Base-by-base conservation (phyloP, 2,888 invertebrate genomes). In the Branchinecta sandiegonensis region DNA sequence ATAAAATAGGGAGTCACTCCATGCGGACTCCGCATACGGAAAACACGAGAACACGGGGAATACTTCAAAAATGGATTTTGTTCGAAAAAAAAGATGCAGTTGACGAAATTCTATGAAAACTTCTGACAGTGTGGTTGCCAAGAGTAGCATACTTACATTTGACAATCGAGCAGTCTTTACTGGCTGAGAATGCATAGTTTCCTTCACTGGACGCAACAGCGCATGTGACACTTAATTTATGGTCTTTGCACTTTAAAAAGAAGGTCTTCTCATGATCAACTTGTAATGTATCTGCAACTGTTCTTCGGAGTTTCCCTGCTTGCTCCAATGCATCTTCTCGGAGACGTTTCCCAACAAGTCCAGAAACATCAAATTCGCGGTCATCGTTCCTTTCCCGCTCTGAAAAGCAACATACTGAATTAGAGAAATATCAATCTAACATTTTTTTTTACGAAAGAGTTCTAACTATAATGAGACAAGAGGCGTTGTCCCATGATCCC, bases 291-390 rank as follows among this genome's bases (percentile, higher is more conserved):
- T 85, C 84, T 0, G 94, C 94, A 47, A 94, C 82, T 75, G 83
- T 82, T 74, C 84, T 84, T 68, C 86, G 83, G 72, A 94, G 79
- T 78, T 85, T 86, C 3, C 94, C 94, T 71, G 86, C 86, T 76
- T 90, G 88, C 77, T 92, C 92, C 63, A 94, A 81, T 76, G 90
- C 88, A 76, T 94, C 93, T 72, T 88, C 86, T 73, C 87, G 87
- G 69, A 95, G 81, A 69, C 90, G 83, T 73, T 85, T 85, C n/a
- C 86, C 83, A 48, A 91, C 82, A 2, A 85, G 81, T 72, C 74
- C 73, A 70, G 84, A 82, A 72, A 82, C 83, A 69, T 85, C 84
- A 65, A 84, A 79, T 73, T 84, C 84, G 72, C 82, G 81, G 17
- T 84, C 80, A 73, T 86, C 86, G 0, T 83, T 81, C 73, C 86